A percentile compares a stretch with the other conserved stretches of the same genome.
These are phyloP conservation scores for Chymomyza costata DNA, from an alignment of 1,140 invertebrate genomes.

Conservation along the genomic window DNA sequence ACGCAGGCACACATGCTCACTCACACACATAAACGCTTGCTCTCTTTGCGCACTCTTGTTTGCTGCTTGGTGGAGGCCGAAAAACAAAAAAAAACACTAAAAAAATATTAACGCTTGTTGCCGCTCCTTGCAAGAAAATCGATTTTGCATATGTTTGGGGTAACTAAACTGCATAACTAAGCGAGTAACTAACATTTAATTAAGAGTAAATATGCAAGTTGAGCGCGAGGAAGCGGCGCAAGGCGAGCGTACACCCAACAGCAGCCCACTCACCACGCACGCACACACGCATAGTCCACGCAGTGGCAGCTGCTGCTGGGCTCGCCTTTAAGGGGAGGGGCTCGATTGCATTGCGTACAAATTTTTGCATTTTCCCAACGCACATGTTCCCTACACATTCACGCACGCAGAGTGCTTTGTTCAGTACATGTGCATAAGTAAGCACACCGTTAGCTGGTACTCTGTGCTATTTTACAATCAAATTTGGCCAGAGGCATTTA, in stretches of 20 bases:
- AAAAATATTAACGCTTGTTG: slow-evolving; percentile 48
- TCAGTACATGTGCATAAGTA: slow-evolving; percentile 26
- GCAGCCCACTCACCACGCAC: slow-evolving; percentile 10
- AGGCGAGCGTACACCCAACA: slow-evolving; percentile 17
- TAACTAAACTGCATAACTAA: slow-evolving; percentile 60
- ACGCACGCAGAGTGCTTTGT: slow-evolving; percentile 21
- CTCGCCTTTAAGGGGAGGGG: slow-evolving; percentile 37
- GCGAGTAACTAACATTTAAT: slow-evolving; percentile 38
- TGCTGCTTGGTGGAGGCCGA: slow-evolving; percentile 4
- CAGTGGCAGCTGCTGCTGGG: slow-evolving; percentile 10
- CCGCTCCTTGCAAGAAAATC: slow-evolving; percentile 69
- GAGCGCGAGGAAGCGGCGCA: slow-evolving; percentile 13
- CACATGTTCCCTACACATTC: slow-evolving; percentile 16
- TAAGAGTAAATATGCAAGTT: slow-evolving; percentile 34
- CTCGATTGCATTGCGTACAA: slow-evolving; percentile 27
- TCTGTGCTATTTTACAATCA: too few relatives aligned
- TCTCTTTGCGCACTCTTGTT: neutral
- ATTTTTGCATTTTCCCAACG: slow-evolving; percentile 31
- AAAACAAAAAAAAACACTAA: slow-evolving; percentile 25
- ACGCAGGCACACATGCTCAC: slow-evolving; percentile 24
- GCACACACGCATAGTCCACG: slow-evolving; percentile 12
- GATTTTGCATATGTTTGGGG: slow-evolving; percentile 50
- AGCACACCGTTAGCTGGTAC: too few relatives aligned
- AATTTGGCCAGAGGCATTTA: neutral
- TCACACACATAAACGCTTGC: slow-evolving; percentile 12